Base-by-base conservation (phyloP, 2,113 vertebrate species). In the Ctenomys sociabilis region DNA sequence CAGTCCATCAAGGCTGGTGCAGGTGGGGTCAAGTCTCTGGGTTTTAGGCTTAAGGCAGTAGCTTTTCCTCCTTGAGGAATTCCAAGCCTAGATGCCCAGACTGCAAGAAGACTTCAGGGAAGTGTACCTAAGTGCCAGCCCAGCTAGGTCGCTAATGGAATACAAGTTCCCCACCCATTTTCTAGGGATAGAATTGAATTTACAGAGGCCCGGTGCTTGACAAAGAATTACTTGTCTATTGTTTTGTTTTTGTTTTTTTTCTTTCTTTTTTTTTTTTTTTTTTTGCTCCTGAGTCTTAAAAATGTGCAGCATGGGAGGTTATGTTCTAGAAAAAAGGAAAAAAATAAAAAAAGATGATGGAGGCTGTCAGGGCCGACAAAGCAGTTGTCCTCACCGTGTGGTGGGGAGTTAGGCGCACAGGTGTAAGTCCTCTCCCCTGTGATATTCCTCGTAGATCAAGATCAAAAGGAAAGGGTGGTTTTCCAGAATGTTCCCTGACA, bases 331-430 rank as follows among this genome's bases (percentile, higher is more conserved):
- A 78, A 90, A 88, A 83, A 83, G 81, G 63, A 49, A 83, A 91
- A 82, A 54, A 52, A 52, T 64, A 80, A 22, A 85, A 59, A 70
- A 17, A 24, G 26, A 2, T 17, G 32, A 45, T 24, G 61, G 45
- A 61, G 59, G 89, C 90, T 61, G 75, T 32, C 86, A 91, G 97
- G 70, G 89, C 43, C 9, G 94, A 96, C 92, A 98, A 98, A 97
- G 95, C 94, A 85, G 96, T 88, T 95, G 92, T 77, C 97, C 93
- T 96, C 97, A 95, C 32, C 68, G 77, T 70, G 21, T 26, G 68
- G 80, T 12, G 0, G 95, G 66, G 97, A 98, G 97, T 98, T 98
- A 98, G 97, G 98, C 93, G 98, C 98, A 98, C 97, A 91, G 92
- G 92, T 93, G n/a, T 91, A 97, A 98, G 97, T 95, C 96, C 32